Base-by-base conservation (phyloP, 1,140 invertebrate species). In the Mactra quadrangularis region DNA sequence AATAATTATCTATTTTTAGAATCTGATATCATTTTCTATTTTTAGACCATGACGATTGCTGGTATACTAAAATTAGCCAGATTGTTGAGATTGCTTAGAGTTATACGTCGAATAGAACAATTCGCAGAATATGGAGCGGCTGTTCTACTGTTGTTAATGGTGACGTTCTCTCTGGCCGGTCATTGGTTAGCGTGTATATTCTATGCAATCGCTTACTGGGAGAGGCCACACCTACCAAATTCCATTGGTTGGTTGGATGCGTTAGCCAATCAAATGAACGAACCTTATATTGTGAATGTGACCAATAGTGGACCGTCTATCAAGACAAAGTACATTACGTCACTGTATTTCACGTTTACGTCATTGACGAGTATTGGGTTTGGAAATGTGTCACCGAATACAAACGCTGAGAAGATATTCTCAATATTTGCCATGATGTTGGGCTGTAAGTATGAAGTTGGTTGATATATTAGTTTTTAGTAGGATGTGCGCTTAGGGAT, bases 111-210 rank as follows among this genome's bases (percentile, higher is more conserved):
- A 94, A 98, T 99, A 88, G 98, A 99, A 94, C 95, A 98, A 90
- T 99, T 99, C 93, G 99, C 98, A 19, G 98, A 99, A 94, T 99
- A 99, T 94, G 98, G 98, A 81, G 98, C 98, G 47, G 98, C 98
- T 62, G 98, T 99, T 66, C 95, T 99, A 62, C 95, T 99, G 62
- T 95, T 99, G 35, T 95, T 99, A 55, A 99, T 99, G 97, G 98
- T 98, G 62, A 97, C 97, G 57, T 99, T 99, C 94, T 97, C 98
- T 31, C 95, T 99, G 84, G 98, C 99, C 90, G 98, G 98, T 84
- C 99, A 99, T 94, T 99, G 99, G 99, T 95, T 99, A 89, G 98
- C 98, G 41, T 99, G 99, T 93, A 97, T 99, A 89, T 99, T 98
- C 97, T 93, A 93, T 85, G 92, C 91, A 78, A 93, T 93, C 35